Percentiles rank a stretch among this genome's conserved stretches.
phyloP scores from a whole-genome alignment of 1,140 invertebrate species.

The Drusus annulatus region DNA sequence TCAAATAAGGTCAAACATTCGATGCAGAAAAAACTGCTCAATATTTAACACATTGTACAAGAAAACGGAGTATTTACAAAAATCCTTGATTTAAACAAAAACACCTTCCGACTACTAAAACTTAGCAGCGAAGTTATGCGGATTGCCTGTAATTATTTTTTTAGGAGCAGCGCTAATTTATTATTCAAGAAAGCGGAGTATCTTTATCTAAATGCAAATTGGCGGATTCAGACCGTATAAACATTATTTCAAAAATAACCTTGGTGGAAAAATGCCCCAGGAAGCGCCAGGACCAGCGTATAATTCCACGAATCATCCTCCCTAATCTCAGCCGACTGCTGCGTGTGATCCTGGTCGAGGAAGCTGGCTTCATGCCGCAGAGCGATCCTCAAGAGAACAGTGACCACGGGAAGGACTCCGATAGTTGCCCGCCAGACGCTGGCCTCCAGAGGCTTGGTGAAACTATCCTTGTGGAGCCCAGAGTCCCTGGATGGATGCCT shows the following conservation, averaged over 20 bases:
- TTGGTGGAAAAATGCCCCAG: constrained; percentile 51
- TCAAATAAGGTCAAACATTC: too few species aligned
- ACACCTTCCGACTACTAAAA: too few species aligned
- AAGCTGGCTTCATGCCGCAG: constrained; percentile 32
- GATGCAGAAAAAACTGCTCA: too few species aligned
- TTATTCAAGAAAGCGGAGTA: too few species aligned
- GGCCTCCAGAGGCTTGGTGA: constrained; percentile 40
- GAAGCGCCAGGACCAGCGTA: constrained; percentile 41
- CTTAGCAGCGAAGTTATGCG: too few species aligned
- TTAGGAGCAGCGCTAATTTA: too few species aligned
- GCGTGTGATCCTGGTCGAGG: not conserved
- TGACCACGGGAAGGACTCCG: not conserved
- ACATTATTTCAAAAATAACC: constrained; percentile 1
- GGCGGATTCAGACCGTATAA: too few species aligned
- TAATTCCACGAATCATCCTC: constrained; percentile 54
- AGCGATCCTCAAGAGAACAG: constrained; percentile 36
- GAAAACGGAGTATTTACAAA: too few species aligned
- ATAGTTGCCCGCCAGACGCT: constrained; percentile 49
- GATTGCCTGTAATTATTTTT: too few species aligned
- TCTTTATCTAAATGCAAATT: too few species aligned
- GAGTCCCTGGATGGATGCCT: constrained; percentile 39
- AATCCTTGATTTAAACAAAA: too few species aligned
- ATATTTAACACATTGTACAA: too few species aligned
- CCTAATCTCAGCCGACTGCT: constrained; percentile 18
- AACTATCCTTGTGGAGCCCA: constrained; percentile 40